Conservation (phyloP, 2,888 invertebrate species). For the Drosophila kambysellisi region DNA sequence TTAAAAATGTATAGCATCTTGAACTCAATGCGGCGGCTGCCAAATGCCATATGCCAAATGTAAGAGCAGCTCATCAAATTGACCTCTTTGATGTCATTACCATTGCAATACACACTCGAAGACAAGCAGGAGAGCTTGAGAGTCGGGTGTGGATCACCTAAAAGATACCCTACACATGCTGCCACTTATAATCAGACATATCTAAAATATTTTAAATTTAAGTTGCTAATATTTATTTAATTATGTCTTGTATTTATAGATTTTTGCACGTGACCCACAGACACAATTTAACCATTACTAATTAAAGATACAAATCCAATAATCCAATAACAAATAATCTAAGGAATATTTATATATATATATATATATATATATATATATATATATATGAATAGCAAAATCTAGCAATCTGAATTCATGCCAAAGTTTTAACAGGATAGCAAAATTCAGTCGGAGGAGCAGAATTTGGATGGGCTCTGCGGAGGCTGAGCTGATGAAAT, state of each 20-base stretch:
- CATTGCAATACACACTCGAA: conserved; percentile 27
- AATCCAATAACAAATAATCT: no score
- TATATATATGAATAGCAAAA: not conserved
- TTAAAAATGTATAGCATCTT: conserved; percentile 2
- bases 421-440: not conserved
- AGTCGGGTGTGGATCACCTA: not conserved
- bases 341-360: no score
- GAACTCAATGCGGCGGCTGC: conserved; percentile 22
- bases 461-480: not conserved
- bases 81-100: conserved; percentile 69
- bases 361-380: no score
- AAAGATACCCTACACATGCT: not conserved
- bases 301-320: no score
- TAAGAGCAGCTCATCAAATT: conserved; percentile 44
- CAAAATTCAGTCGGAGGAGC: not conserved
- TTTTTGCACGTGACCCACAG: no score
- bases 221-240: no score
- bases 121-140: not conserved
- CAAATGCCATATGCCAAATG: not conserved
- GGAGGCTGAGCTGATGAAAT: conserved; percentile 33
- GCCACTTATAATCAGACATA: no score
- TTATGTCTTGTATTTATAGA: no score
- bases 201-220: no score
- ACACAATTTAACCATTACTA: no score
- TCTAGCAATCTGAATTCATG: not conserved